phyloP scores from a whole-genome alignment of 2,113 vertebrate species.

The Gymnogyps californianus region DNA sequence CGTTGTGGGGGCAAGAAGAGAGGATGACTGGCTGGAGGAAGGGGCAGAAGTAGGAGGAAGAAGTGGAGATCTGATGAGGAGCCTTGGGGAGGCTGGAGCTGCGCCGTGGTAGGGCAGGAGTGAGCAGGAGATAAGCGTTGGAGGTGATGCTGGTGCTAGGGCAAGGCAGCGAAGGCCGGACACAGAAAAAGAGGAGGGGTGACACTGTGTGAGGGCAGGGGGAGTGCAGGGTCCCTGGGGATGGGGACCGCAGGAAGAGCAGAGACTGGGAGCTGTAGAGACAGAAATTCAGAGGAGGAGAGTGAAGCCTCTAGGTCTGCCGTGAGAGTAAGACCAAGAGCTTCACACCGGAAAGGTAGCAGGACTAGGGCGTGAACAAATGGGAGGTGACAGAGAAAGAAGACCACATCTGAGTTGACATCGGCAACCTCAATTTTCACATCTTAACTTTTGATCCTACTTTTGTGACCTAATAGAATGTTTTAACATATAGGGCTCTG shows the following conservation, averaged over 20 bases:
- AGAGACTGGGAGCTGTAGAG: neutral
- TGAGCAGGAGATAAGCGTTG: fast-evolving
- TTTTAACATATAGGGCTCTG: neutral
- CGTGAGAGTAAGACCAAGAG: neutral
- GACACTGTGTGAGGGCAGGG: neutral
- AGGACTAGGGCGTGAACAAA: neutral
- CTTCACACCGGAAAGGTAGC: neutral
- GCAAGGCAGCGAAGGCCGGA: neutral
- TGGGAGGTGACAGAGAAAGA: neutral
- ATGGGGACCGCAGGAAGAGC: neutral
- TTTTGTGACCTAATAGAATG: neutral
- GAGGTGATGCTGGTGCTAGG: neutral
- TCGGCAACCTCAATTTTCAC: neutral
- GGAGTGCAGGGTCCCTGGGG: neutral
- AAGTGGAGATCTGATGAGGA: neutral
- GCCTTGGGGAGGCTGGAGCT: neutral
- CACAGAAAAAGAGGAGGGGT: neutral
- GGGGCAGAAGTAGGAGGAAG: neutral
- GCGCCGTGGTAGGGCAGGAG: neutral
- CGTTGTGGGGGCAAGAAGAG: neutral
- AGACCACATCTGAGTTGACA: neutral
- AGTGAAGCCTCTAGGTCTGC: neutral
- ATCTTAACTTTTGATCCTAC: conserved; percentile 5
- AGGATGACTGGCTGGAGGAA: neutral
- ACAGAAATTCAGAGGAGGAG: neutral